A percentile compares a stretch with the other conserved stretches of the same genome.
These are phyloP conservation scores for Grammomys dolichurus DNA, from an alignment of 2,113 vertebrate genomes.

Conservation along the genomic window DNA sequence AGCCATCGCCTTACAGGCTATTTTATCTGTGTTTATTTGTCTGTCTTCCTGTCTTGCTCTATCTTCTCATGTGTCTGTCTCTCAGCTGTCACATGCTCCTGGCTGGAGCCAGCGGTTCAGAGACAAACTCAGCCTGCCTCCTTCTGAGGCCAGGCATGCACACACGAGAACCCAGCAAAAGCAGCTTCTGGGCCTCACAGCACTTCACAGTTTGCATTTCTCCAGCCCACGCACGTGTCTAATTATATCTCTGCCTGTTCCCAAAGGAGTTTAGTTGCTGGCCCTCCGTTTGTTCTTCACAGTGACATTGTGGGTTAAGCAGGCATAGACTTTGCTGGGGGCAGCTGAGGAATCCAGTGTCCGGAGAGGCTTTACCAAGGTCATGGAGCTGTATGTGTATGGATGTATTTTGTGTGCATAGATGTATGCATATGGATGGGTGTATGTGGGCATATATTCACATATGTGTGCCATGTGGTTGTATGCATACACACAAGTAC, in stretches of 20 bases:
- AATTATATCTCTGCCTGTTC: conserved; percentile 69
- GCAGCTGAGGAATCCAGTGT: not conserved
- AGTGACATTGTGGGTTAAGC: not conserved
- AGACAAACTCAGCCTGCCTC: not conserved
- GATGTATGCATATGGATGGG: not conserved
- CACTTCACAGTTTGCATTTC: conserved; percentile 69
- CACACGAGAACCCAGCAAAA: not conserved
- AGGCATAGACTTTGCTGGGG: not conserved
- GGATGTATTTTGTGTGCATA: too few relatives aligned
- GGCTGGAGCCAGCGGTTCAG: conserved; percentile 40
- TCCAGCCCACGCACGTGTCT: conserved; percentile 68
- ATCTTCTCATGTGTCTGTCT: conserved; percentile 72
- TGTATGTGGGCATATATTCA: not conserved
- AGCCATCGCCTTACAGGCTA: not conserved
- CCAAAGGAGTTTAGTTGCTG: not conserved
- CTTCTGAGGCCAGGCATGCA: not conserved
- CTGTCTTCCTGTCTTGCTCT: conserved; percentile 71
- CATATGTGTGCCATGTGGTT: not conserved
- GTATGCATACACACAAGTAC: not conserved
- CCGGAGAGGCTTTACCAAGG: conserved; percentile 16
- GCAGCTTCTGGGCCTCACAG: conserved; percentile 33
- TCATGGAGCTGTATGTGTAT: not conserved
- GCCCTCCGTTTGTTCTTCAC: conserved; percentile 7
- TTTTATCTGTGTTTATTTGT: conserved; percentile 73
- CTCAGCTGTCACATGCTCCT: conserved; percentile 46